These are phyloP conservation scores for Imbricaverruca yamaguchii DNA, from an alignment of 2,888 invertebrate species.

Conservation along the genomic window DNA sequence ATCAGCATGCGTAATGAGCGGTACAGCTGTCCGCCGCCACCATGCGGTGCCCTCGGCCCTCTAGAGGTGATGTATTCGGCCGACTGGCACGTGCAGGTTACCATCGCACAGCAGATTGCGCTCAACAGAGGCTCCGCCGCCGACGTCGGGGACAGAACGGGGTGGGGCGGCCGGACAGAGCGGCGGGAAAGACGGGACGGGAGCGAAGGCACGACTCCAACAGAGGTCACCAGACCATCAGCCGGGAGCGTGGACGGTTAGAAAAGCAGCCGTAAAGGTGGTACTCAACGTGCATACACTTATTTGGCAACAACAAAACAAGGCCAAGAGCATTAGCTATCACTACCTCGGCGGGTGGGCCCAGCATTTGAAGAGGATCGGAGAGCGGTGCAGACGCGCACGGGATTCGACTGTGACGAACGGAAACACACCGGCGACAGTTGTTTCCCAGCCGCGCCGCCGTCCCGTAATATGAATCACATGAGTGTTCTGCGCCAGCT, in stretches of 20 bases:
- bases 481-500: background rate
- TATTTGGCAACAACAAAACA: slow-evolving; percentile 21
- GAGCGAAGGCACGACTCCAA: background rate
- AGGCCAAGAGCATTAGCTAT: slow-evolving; percentile 21
- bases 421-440: slow-evolving; percentile 12
- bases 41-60: too few species aligned
- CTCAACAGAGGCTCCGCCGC: background rate
- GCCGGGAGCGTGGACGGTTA: background rate
- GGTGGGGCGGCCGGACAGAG: background rate
- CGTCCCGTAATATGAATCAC: slow-evolving; percentile 16
- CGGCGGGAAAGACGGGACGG: background rate
- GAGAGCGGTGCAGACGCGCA: background rate
- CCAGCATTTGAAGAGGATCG: background rate
- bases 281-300: background rate
- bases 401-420: background rate
- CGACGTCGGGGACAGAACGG: background rate
- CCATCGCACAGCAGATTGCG: background rate
- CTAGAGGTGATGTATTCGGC: too few species aligned
- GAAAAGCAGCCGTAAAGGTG: background rate
- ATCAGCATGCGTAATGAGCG: too few species aligned
- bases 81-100: too few species aligned
- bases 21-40: too few species aligned
- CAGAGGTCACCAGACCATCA: background rate
- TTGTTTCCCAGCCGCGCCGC: background rate
- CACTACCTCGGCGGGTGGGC: background rate